phyloP scores from a whole-genome alignment of 2,113 vertebrate species.

The Fukomys damarensis region DNA sequence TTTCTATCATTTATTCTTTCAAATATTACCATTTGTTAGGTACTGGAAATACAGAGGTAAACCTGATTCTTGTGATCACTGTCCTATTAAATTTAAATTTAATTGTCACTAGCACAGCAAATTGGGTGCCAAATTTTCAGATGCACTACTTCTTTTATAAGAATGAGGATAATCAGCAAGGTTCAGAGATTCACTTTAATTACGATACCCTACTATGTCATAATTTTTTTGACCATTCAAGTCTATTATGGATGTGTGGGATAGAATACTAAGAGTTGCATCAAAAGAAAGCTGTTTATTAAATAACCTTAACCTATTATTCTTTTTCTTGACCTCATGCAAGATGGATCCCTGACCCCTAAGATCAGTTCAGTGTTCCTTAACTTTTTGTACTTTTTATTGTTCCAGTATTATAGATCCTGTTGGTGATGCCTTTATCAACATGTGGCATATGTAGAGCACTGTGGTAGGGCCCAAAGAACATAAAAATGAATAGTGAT shows the following conservation, averaged over 20 bases:
- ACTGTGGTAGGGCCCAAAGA: neutral
- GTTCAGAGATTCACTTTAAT: neutral
- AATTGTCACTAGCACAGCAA: conserved; percentile 8
- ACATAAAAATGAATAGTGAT: conserved; percentile 1
- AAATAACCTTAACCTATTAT: neutral
- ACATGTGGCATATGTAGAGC: neutral
- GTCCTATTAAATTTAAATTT: neutral
- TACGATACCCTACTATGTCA: neutral
- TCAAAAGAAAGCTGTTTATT: neutral
- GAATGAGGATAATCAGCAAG: neutral
- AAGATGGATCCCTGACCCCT: neutral
- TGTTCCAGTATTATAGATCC: conserved; percentile 36
- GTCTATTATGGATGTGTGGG: neutral
- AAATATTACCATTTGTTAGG: neutral
- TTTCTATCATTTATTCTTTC: conserved; percentile 29
- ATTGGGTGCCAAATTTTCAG: neutral
- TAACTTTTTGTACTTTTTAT: conserved; percentile 24
- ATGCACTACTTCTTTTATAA: neutral
- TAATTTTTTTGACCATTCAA: neutral
- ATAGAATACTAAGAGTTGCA: neutral
- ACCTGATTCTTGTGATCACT: neutral
- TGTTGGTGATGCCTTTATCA: conserved; percentile 17
- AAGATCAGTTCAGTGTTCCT: neutral
- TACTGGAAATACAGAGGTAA: neutral
- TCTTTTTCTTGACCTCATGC: neutral